phyloP scores from a whole-genome alignment of 2,888 invertebrate genomes.

The Cheilosia vernalis region DNA sequence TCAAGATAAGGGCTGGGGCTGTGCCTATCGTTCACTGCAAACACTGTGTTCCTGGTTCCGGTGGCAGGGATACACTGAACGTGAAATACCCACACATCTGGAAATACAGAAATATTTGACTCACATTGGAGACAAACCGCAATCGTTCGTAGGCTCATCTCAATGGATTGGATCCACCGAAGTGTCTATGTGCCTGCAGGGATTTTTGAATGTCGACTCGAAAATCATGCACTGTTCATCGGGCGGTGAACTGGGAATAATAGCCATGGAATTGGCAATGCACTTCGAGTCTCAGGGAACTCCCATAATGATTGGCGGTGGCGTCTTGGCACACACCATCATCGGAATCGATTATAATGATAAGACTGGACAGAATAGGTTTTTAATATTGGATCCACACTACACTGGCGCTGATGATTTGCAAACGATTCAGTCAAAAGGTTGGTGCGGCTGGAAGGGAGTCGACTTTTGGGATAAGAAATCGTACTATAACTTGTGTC shows the following conservation, averaged over 20 bases:
- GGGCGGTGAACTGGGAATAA: constrained; percentile 91
- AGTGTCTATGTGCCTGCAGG: constrained; percentile 95
- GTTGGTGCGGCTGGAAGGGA: constrained; percentile 99
- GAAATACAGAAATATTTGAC: constrained; percentile 97
- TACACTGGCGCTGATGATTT: constrained; percentile 96
- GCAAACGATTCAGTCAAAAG: constrained; percentile 89
- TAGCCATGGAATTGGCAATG: constrained; percentile 91
- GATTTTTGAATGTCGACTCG: constrained; percentile 89
- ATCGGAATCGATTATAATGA: constrained; percentile 95
- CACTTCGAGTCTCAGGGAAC: constrained; percentile 97
- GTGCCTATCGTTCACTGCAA: constrained; percentile 98
- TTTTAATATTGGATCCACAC: constrained; percentile 99
- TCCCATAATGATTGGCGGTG: constrained; percentile 99
- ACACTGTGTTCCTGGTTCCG: constrained; percentile 98
- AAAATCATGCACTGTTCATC: constrained; percentile 93
- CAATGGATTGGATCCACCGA: constrained; percentile 99
- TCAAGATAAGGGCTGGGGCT: constrained; percentile 99
- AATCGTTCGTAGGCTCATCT: constrained; percentile 93
- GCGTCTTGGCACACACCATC: constrained; percentile 98
- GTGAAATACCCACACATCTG: constrained; percentile 90
- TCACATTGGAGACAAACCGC: constrained; percentile 95
- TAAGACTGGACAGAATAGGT: constrained; percentile 91
- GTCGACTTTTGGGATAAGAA: constrained; percentile 97
- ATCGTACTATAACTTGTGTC: constrained; percentile 97
- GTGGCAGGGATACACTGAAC: constrained; percentile 92